Base-by-base conservation (phyloP, 2,888 invertebrate species). In the Eupeodes luniger region DNA sequence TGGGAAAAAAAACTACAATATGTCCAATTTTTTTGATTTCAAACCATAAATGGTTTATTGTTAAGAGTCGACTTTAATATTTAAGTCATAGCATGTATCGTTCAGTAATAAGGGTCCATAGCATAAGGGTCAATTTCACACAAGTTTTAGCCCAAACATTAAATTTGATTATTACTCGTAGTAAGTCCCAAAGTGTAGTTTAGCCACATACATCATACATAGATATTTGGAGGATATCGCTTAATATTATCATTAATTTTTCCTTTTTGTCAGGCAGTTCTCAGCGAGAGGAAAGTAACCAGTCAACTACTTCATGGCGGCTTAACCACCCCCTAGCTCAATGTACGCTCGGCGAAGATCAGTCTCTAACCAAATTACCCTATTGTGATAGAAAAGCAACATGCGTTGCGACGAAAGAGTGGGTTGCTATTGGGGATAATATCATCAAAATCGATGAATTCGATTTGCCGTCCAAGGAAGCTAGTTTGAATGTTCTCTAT, bases 211-310 rank as follows among this genome's bases (percentile, higher is more conserved):
- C 27, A 0, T 3, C 27, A 3, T 27, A 27, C 27, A 1, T 27
- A 27, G 27, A 27, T 27, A 27, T 27, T 27, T 27, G 3, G 0
- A 27, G 27, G 27, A 27, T 27, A 27, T 27, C 3, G 1, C 27
- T 14, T 34, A 14, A 57, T 57, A 14, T 0, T 40, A 40, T 47
- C 53, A 16, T 16, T 4, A 4, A 6, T 12, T 34, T 67, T 51
- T 79, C 51, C 64, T 80, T 64, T 47, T 91, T 90, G 0, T 27
- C 91, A 94, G 94, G 93, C 90, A 92, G 92, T 92, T 91, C 93
- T 90, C 67, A 92, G 88, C 91, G 93, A 92, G 92, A 92, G 80
- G 91, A 93, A 72, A 90, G 90, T 89, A 59, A 91, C 91, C 86
- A 91, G 86, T 90, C 90, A 90, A 90, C 89, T 90, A 72, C 89